Evolutionary conservation across 2,113 vertebrate species (phyloP), one percentile per base, ranked within the genome.

Genomic region (Bubo scandiacus): DNA sequence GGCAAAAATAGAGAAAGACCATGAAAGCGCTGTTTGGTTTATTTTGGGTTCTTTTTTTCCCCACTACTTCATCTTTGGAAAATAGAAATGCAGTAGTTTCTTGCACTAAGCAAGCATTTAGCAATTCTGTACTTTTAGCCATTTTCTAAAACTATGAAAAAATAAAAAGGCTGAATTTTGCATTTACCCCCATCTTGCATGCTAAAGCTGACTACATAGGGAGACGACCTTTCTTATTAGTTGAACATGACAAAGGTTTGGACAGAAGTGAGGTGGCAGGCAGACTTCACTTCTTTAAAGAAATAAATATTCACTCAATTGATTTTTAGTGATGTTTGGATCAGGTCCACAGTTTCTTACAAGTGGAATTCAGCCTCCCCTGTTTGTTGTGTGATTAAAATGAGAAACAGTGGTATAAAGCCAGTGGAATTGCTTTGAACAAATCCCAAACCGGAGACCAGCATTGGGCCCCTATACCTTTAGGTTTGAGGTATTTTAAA

Each of bases 401-500:
- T 22, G 34, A 88, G 86, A 57, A 88, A 66, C 5, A n/a, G 66
- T 3, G 0, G 43, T 32, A 72, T 74, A 92, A 86, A 89, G 86
- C n/a, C n/a, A 9, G 81, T 6, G 77, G 81, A 94, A 91, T 87
- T 19, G 74, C 86, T 92, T 89, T 95, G 91, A 88, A 94, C 58
- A 82, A 77, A 90, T 92, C 93, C 83, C 77, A 65, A 58, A 75
- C 38, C 32, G 67, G 32, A 94, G 83, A 65, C 34, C 54, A 26
- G 90, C 88, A 11, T 40, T n/a, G 73, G 65, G 85, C 45, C 71
- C 59, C 81, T 88, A 25, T 65, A 88, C 81, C 93, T 96, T 90
- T 49, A 95, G 87, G 94, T 92, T 67, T 17, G 61, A 49, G 82
- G 65, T 62, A 54, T 95, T 94, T 96, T 86, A 97, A 97, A 96